Percentiles rank a stretch among this genome's conserved stretches.
Evolutionary conservation across 1,140 invertebrate genomes (phyloP).

Genomic region (Cyclargus thomasi): DNA sequence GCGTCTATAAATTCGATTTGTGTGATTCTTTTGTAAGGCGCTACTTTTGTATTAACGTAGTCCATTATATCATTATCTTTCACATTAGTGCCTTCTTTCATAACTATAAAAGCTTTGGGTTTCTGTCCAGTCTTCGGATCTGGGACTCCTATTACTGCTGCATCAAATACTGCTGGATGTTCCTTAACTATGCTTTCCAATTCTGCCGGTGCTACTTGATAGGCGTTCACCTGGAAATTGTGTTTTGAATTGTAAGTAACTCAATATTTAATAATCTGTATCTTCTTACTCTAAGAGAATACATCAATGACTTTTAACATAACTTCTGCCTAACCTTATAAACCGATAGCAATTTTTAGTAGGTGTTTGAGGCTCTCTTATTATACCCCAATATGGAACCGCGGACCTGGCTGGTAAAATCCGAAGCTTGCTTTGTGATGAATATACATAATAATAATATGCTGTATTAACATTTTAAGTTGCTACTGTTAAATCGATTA

Average conservation of each 20-base stretch:
- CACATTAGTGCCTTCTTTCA: conserved; percentile 55
- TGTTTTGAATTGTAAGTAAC: neutral
- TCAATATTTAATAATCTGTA: too few species aligned
- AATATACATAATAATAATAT: too few species aligned
- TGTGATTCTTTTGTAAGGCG: conserved; percentile 83
- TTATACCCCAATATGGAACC: too few species aligned
- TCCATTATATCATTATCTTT: conserved; percentile 73
- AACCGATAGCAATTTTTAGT: too few species aligned
- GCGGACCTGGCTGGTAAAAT: too few species aligned
- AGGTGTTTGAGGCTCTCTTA: too few species aligned
- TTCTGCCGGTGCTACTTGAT: conserved; percentile 92
- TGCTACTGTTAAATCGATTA: too few species aligned
- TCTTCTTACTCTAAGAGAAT: neutral
- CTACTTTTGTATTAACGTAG: conserved; percentile 78
- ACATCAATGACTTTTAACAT: too few species aligned
- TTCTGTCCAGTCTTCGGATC: conserved; percentile 83
- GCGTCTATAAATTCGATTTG: conserved; percentile 79
- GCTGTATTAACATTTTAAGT: too few species aligned
- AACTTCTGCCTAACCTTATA: too few species aligned
- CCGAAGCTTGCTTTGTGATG: too few species aligned
- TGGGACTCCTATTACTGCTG: conserved; percentile 88
- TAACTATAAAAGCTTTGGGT: conserved; percentile 82
- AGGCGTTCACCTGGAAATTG: conserved; percentile 74
- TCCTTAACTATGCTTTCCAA: conserved; percentile 85
- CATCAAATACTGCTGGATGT: conserved; percentile 85